phyloP scores from a whole-genome alignment of 1,140 invertebrate species.

The Drosophila ambigua region DNA sequence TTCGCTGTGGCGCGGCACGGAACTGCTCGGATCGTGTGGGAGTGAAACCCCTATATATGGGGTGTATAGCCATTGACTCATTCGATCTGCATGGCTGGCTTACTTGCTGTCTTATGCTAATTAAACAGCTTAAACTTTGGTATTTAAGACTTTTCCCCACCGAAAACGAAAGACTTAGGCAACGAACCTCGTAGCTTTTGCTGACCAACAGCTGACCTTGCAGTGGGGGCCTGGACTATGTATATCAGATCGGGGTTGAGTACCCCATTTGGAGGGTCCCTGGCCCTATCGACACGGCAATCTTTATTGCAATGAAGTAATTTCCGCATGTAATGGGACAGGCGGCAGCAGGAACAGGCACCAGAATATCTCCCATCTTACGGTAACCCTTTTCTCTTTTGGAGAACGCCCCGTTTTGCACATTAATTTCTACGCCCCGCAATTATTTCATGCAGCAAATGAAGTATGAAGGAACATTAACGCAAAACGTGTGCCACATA shows the following conservation, averaged over 20 bases:
- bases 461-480: constrained; percentile 73
- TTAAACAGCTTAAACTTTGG: constrained; percentile 66
- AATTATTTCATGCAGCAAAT: constrained; percentile 72
- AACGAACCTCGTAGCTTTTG: constrained; percentile 27
- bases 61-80: constrained; percentile 55
- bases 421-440: constrained; percentile 71
- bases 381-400: constrained; percentile 49
- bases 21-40: constrained; percentile 42
- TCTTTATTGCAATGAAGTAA: constrained; percentile 68
- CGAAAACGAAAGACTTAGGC: constrained; percentile 65
- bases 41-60: constrained; percentile 29
- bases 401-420: constrained; percentile 30
- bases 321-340: constrained; percentile 57
- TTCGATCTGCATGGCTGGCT: constrained; percentile 50
- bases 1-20: constrained; percentile 53
- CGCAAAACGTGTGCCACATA: constrained; percentile 75
- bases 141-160: constrained; percentile 40
- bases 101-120: constrained; percentile 61
- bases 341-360: constrained; percentile 6
- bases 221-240: constrained; percentile 8
- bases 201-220: constrained; percentile 52
- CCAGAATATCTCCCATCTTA: constrained; percentile 36
- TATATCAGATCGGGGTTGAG: background rate
- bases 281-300: constrained; percentile 40
- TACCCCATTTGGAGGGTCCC: constrained; percentile 6